Base-by-base conservation (phyloP, 2,113 vertebrate genomes). In the Pedetes capensis region DNA sequence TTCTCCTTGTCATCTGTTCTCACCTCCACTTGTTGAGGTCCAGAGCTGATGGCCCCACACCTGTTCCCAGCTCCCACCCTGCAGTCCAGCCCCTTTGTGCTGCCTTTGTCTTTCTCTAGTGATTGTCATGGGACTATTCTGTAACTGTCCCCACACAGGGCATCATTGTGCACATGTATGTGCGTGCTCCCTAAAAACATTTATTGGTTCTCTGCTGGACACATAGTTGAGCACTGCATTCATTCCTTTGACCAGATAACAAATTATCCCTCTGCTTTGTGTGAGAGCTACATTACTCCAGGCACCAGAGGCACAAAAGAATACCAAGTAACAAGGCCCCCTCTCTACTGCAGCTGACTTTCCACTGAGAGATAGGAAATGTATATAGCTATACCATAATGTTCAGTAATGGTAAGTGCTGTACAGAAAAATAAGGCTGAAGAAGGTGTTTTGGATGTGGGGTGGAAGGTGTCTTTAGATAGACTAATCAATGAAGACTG, bases 21-120 rank as follows among this genome's bases (percentile, higher is more conserved):
- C 44, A 22, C 6, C 0, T 34, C 37, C 29, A 0, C 39, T 42
- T 0, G 0, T 12, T 5, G 29, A n/a, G 44, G 4, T 13, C n/a
- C 42, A 34, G 37, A 68, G 53, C 53, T 78, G 66, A 83, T n/a
- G 18, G 34, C 14, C 17, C 18, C 20, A 9, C 0, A 5, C 39
- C 66, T 75, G 55, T 8, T 12, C 81, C 39, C 18, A 1, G 1
- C 17, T 53, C 29, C 16, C 1, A 18, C 5, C 57, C 11, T 10
- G 12, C 5, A 1, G 27, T 37, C 18, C 49, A 71, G 74, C 32
- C 53, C 9, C 25, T 47, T 29, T 12, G 6, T 2, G 2, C 22
- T 47, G 5, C 85, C 68, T 23, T 32, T 57, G 1, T 63, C 53
- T 93, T 59, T 74, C 32, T 74, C 2, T 0, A 75, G 37, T 13